Conservation (phyloP, 2,888 invertebrate species). For the Folsomia candida region DNA sequence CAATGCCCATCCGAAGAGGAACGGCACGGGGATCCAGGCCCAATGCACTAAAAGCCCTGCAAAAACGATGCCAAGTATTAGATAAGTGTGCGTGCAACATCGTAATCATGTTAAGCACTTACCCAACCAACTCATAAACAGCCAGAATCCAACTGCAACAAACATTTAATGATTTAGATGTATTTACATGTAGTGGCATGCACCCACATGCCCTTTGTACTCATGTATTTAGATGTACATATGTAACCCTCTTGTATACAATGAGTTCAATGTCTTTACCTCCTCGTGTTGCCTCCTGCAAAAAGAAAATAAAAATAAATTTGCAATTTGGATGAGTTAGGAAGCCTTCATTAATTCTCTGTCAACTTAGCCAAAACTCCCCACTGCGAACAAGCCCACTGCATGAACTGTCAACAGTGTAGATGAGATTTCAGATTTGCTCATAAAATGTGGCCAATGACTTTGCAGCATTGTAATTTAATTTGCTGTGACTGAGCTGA, state of each 20-base stretch:
- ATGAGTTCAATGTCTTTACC: too few relatives aligned
- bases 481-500: neutral
- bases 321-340: neutral
- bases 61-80: too few relatives aligned
- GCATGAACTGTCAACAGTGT: neutral
- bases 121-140: slow-evolving; percentile 37
- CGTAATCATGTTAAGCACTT: too few relatives aligned
- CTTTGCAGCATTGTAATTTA: too few relatives aligned
- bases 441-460: slow-evolving; percentile 1
- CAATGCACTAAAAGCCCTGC: slow-evolving; percentile 37
- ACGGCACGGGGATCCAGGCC: slow-evolving; percentile 46
- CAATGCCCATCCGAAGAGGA: slow-evolving; percentile 44
- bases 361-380: neutral
- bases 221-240: too few relatives aligned
- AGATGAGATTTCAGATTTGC: slow-evolving; percentile 1
- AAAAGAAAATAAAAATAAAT: slow-evolving; percentile 10
- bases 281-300: slow-evolving; percentile 46
- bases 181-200: too few relatives aligned
- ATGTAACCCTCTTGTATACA: too few relatives aligned
- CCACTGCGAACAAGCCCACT: slow-evolving; percentile 2
- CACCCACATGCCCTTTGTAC: too few relatives aligned
- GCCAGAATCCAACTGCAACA: slow-evolving; percentile 45
- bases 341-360: neutral
- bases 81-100: too few relatives aligned
- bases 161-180: too few relatives aligned